These are phyloP conservation scores for Rostratula benghalensis DNA, from an alignment of 2,113 vertebrate genomes.

Conservation along the genomic window DNA sequence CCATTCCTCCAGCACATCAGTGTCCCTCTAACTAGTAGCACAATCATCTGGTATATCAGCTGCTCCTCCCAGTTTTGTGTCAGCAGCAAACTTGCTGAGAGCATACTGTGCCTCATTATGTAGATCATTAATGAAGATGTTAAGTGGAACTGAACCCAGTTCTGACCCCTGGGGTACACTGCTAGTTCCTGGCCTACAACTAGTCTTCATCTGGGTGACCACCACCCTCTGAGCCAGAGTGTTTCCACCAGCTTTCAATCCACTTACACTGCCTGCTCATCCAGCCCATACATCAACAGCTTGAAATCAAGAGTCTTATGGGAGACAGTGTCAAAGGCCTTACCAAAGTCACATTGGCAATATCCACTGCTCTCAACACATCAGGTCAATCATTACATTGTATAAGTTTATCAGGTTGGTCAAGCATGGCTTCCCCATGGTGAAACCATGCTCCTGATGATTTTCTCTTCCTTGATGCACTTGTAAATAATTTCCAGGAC, in stretches of 20 bases:
- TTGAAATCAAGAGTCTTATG: fast-evolving
- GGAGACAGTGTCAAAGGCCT: neutral
- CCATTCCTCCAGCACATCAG: neutral
- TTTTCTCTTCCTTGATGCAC: neutral
- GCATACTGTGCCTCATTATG: neutral
- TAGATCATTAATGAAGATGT: neutral
- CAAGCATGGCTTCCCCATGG: neutral
- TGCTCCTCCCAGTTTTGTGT: neutral
- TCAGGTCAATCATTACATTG: neutral
- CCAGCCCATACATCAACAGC: neutral
- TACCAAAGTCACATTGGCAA: neutral
- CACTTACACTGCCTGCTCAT: neutral
- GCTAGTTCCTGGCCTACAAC: neutral
- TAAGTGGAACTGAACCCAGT: neutral
- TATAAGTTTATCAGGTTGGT: neutral
- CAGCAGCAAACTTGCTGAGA: neutral
- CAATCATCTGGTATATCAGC: neutral
- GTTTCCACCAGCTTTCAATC: neutral
- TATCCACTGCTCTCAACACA: neutral
- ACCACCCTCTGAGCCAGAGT: neutral
- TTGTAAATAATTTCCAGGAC: neutral
- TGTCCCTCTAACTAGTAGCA: neutral
- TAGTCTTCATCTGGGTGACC: neutral
- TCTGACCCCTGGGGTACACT: neutral
- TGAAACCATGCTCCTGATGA: neutral